Evolutionary conservation across 2,113 vertebrate genomes (phyloP).

Genomic region (Pygoscelis antarcticus): DNA sequence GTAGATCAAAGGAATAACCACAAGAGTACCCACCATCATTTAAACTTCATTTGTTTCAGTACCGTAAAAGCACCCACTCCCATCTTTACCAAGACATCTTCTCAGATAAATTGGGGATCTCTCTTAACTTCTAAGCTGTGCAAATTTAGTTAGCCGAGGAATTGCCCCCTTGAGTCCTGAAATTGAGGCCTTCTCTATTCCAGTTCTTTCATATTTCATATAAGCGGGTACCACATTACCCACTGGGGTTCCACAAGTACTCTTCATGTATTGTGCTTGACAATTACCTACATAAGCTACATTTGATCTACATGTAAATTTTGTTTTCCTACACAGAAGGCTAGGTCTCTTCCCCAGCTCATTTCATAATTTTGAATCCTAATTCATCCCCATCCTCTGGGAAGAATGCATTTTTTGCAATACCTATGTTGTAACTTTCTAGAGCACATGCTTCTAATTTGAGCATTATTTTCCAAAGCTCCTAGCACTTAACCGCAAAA

Average conservation of each 20-base stretch:
- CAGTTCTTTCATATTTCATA: fast-evolving
- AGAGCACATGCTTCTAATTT: conserved; percentile 67
- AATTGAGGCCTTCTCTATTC: not conserved
- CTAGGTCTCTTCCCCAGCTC: not conserved
- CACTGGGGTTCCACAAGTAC: not conserved
- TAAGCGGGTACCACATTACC: not conserved
- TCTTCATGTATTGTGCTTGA: not conserved
- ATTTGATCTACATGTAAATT: not conserved
- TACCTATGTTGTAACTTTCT: conserved; percentile 61
- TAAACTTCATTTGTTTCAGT: fast-evolving
- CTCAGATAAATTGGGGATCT: not conserved
- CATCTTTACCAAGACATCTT: not conserved
- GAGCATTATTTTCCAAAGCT: conserved; percentile 60
- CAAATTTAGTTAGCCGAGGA: not conserved
- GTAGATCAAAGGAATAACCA: not conserved
- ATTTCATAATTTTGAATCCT: not conserved
- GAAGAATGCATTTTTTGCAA: conserved; percentile 51
- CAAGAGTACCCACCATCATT: not conserved
- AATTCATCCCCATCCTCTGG: conserved; percentile 1
- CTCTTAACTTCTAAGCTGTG: not conserved
- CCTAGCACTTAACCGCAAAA: conserved; percentile 55
- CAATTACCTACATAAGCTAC: fast-evolving
- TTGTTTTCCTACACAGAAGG: not conserved
- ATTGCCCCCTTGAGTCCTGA: not conserved
- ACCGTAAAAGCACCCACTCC: not conserved